Evolutionary conservation across 2,797 vertebrate species (phyloP).

Genomic region (Protonibea diacanthus): DNA sequence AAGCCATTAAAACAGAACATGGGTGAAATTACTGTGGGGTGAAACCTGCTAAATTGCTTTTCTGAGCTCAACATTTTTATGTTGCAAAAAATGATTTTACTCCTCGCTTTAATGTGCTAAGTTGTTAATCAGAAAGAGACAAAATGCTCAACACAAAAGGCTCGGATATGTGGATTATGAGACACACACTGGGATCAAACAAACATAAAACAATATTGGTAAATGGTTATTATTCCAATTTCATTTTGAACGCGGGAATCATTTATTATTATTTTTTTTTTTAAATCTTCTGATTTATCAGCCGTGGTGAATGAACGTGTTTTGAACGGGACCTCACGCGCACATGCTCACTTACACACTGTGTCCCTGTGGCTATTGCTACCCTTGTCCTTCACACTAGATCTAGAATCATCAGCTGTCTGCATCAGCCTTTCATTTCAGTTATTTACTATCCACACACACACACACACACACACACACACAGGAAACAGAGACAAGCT

Average conservation of each 20-base stretch:
- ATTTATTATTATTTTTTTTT: not conserved
- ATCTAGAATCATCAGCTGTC: slow-evolving; percentile 67
- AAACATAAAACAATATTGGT: slow-evolving; percentile 83
- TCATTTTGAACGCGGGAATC: slow-evolving; percentile 62
- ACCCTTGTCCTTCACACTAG: slow-evolving; percentile 64
- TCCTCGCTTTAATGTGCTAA: slow-evolving; percentile 83
- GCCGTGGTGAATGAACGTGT: slow-evolving; percentile 22
- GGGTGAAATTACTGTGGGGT: slow-evolving; percentile 84
- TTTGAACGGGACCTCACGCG: not conserved
- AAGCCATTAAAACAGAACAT: slow-evolving; percentile 86
- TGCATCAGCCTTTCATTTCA: slow-evolving; percentile 44
- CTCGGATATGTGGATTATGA: slow-evolving; percentile 74
- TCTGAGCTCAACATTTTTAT: slow-evolving; percentile 83
- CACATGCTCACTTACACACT: not conserved
- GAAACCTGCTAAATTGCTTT: slow-evolving; percentile 87
- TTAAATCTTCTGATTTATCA: slow-evolving; percentile 43
- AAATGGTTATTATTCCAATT: slow-evolving; percentile 81
- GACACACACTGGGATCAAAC: slow-evolving; percentile 82
- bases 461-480: slow-evolving; percentile 23
- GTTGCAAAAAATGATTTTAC: slow-evolving; percentile 83
- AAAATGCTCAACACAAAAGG: slow-evolving; percentile 76
- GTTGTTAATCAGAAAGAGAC: slow-evolving; percentile 84
- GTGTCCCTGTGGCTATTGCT: slow-evolving; percentile 35
- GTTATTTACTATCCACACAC: slow-evolving; percentile 53
- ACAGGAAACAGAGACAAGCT: not conserved